phyloP scores from a whole-genome alignment of 1,140 invertebrate species.

The Drosophila gunungcola region DNA sequence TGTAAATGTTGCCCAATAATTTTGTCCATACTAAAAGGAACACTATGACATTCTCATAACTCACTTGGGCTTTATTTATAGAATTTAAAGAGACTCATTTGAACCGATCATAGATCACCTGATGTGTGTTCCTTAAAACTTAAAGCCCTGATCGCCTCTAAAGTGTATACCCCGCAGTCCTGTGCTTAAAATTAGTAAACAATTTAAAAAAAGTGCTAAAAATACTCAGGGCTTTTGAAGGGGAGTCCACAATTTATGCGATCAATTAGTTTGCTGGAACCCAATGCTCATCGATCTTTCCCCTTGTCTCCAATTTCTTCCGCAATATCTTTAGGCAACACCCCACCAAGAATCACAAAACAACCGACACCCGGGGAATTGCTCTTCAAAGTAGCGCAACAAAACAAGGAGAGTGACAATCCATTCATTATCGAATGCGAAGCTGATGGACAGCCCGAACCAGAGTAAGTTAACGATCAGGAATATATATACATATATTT shows the following conservation, averaged over 20 bases:
- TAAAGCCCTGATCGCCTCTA: neutral
- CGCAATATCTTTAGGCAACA: constrained; percentile 87
- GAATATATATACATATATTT: neutral
- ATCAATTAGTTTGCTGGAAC: constrained; percentile 56
- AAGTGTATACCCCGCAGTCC: constrained; percentile 5
- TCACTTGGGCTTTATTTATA: constrained; percentile 8
- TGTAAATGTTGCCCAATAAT: no score
- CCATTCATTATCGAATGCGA: constrained; percentile 98
- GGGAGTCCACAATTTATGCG: constrained; percentile 62
- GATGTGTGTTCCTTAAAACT: constrained; percentile 8
- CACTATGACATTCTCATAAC: neutral
- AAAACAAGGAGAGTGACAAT: constrained; percentile 93
- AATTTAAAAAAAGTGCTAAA: constrained; percentile 37
- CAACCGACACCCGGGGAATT: constrained; percentile 95
- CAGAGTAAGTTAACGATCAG: constrained; percentile 88
- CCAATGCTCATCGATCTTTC: constrained; percentile 18
- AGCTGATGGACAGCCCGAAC: constrained; percentile 95
- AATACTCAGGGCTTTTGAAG: constrained; percentile 16
- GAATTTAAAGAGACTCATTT: constrained; percentile 8
- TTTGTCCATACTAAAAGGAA: neutral
- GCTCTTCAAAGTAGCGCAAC: constrained; percentile 94
- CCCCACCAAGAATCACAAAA: constrained; percentile 94
- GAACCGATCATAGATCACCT: constrained; percentile 25
- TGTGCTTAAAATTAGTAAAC: constrained; percentile 24
- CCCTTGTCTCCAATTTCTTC: neutral